phyloP scores from a whole-genome alignment of 2,113 vertebrate genomes.

The Bubo scandiacus region DNA sequence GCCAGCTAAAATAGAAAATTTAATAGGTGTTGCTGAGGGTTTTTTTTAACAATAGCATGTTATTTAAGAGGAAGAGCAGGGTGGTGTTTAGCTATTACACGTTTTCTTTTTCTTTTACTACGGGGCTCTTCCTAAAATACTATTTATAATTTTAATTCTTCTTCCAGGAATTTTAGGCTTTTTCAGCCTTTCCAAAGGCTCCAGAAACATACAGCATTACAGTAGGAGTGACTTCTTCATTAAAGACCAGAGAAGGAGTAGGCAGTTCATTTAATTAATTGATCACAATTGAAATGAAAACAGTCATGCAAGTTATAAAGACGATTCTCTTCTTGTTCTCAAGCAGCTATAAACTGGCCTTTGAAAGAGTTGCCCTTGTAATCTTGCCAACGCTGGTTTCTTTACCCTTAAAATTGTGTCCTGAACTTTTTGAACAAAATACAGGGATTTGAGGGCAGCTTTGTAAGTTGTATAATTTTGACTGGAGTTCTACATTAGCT shows the following conservation, averaged over 20 bases:
- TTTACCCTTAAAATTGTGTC: not conserved
- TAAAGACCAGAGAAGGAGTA: not conserved
- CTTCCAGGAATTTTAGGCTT: not conserved
- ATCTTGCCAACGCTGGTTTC: not conserved
- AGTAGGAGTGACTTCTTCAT: not conserved
- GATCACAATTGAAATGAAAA: not conserved
- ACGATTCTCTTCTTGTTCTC: not conserved
- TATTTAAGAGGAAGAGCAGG: not conserved
- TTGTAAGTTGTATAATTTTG: not conserved
- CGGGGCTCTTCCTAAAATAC: not conserved
- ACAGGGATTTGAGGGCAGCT: not conserved
- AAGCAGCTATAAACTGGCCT: not conserved
- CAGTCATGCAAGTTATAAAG: not conserved
- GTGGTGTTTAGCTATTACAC: not conserved
- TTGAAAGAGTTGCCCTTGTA: not conserved
- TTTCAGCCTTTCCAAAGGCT: not conserved
- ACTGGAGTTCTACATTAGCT: not conserved
- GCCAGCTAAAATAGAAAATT: not conserved
- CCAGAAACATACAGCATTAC: not conserved
- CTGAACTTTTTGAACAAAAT: not conserved
- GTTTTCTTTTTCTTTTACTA: not conserved
- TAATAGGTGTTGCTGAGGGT: not conserved
- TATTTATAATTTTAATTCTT: not conserved
- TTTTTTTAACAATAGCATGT: not conserved
- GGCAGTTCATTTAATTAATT: not conserved